Base-by-base conservation (phyloP, 2,888 invertebrate genomes). In the Eurois occulta region DNA sequence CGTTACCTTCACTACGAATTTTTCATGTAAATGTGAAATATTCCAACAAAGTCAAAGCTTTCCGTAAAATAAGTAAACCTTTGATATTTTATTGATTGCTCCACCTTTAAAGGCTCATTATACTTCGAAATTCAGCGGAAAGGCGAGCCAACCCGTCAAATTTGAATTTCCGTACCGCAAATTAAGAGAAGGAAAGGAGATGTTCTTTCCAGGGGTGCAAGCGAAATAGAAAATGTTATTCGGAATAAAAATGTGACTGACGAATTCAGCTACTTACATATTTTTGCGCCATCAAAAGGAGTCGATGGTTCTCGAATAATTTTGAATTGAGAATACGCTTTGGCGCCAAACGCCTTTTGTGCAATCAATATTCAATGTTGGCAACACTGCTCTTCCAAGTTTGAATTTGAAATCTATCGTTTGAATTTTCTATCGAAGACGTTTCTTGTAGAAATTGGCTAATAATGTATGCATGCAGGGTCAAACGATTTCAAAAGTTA, bases 291-390 rank as follows among this genome's bases (percentile, higher is more conserved):
- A 93, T 96, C 96, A 96, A 97, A 97, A 96, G 96, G 94, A 96
- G 93, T 94, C 93, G 93, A 91, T 92, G 91, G 93, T 90, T 93
- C 92, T 91, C 90, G 96, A 97, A 97, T 96, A 95, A 96, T 96
- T 96, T 96, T 94, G 95, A 96, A 97, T 97, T 94, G 96, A 96
- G 93, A 97, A 97, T 97, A 97, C 97, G 97, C 96, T 97, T 94
- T 94, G 94, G 93, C 94, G 91, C 93, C 91, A 92, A 94, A 93
- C 95, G 95, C 96, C 96, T 97, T 97, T 97, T 97, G 97, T 95
- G 93, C 96, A 97, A 97, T 97, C 97, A 97, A 97, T 97, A 97
- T 96, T 96, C 96, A 94, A 95, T 95, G 96, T 95, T 95, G 95
- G 93, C 94, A 93, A 91, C 92, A 92, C 94, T 92, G 92, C 90